phyloP scores from a whole-genome alignment of 1,140 invertebrate species.

The Nasonia vitripennis region DNA sequence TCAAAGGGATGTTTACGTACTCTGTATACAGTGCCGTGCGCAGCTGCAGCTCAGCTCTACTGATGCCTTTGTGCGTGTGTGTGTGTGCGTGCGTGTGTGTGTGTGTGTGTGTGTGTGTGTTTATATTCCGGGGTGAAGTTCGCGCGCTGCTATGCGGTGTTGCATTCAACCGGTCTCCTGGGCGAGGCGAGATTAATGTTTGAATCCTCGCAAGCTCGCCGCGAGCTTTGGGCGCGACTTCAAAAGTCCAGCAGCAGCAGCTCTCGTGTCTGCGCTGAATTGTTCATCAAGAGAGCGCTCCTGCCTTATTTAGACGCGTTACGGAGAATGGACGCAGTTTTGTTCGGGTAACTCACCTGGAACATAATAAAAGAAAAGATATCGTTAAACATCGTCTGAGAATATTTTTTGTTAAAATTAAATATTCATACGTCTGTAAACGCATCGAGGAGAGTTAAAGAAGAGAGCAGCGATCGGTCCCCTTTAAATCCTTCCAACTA shows the following conservation, averaged over 20 bases:
- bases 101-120: background rate
- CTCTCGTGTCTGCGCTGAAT: too few species aligned
- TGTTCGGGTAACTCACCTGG: background rate
- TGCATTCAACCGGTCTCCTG: background rate
- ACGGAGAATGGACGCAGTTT: too few species aligned
- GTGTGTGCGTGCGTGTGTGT: too few species aligned
- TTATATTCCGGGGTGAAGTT: background rate
- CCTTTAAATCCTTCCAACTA: background rate
- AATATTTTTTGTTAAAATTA: too few species aligned
- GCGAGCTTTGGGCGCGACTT: background rate
- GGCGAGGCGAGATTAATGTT: background rate
- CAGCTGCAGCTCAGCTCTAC: background rate
- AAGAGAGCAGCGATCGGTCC: background rate
- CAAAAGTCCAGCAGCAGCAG: too few species aligned
- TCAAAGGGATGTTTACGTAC: background rate
- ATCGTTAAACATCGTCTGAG: too few species aligned
- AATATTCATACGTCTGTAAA: background rate
- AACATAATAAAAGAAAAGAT: background rate
- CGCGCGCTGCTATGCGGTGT: too few species aligned
- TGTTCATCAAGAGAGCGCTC: too few species aligned
- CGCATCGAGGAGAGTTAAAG: background rate
- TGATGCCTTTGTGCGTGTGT: too few species aligned
- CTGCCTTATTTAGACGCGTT: too few species aligned
- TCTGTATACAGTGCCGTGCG: background rate
- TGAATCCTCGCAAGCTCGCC: background rate